Conservation (phyloP, 2,113 vertebrate species). For the Ameiurus melas region DNA sequence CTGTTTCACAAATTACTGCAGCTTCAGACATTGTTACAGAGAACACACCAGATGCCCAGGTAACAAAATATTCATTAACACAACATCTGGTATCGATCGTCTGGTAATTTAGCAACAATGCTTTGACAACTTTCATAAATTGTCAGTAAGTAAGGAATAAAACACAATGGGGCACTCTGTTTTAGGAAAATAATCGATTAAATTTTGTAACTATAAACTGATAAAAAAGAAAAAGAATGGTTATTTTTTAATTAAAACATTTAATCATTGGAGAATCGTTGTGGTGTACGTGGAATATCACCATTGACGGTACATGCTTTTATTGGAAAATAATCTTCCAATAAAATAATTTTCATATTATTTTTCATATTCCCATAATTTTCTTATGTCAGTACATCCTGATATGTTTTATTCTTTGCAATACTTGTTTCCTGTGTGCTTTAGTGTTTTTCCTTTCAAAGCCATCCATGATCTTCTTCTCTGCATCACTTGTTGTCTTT, state of each 20-base stretch:
- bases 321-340: neutral
- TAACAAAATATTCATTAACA: neutral
- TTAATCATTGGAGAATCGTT: neutral
- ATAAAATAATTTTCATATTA: too few relatives aligned
- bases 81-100: too few relatives aligned
- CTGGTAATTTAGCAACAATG: neutral
- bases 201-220: neutral
- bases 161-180: neutral
- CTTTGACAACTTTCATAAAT: neutral
- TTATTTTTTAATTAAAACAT: too few relatives aligned
- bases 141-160: neutral
- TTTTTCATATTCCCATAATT: too few relatives aligned
- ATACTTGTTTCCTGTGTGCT: neutral
- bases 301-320: neutral
- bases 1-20: neutral
- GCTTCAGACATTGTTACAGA: neutral
- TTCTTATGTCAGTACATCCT: neutral
- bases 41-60: constrained; percentile 20
- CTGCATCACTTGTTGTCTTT: neutral
- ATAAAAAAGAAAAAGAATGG: too few relatives aligned
- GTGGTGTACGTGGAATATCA: too few relatives aligned
- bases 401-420: neutral
- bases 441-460: neutral
- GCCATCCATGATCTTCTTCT: neutral
- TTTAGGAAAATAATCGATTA: neutral